A percentile compares a stretch with the other conserved stretches of the same genome.
Evolutionary conservation across 2,888 invertebrate species (phyloP).

Genomic region (Venusia cambrica): DNA sequence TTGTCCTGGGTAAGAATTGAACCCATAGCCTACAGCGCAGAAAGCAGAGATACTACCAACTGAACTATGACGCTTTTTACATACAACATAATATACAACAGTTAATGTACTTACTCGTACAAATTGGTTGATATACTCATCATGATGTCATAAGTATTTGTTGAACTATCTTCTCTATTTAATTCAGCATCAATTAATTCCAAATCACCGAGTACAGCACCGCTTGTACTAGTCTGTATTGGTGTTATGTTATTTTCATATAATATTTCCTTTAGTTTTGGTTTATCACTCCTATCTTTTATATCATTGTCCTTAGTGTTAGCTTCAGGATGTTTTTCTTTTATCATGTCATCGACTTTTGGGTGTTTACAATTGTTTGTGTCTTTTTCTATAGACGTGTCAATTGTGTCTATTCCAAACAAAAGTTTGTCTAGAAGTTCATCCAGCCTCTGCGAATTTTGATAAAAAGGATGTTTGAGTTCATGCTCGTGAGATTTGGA

Average conservation of each 20-base stretch:
- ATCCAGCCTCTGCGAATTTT: constrained; percentile 55
- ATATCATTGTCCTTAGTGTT: not conserved
- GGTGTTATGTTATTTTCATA: not conserved
- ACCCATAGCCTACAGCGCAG: no score
- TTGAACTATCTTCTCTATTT: constrained; percentile 21
- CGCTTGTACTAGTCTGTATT: constrained; percentile 5
- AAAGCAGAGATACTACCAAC: no score
- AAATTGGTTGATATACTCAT: constrained; percentile 46
- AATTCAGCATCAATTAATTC: constrained; percentile 15
- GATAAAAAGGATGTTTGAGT: constrained; percentile 57
- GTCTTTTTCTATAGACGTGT: no score
- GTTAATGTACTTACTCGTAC: constrained; percentile 30
- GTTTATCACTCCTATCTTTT: not conserved
- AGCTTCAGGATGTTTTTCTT: constrained; percentile 2
- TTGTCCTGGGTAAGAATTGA: no score
- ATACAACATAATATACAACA: no score
- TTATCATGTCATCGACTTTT: constrained; percentile 11
- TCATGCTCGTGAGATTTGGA: constrained; percentile 48
- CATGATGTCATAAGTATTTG: constrained; percentile 32
- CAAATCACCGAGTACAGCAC: constrained; percentile 20
- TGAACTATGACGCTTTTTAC: no score
- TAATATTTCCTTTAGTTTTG: constrained; percentile 2
- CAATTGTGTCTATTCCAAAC: constrained; percentile 33
- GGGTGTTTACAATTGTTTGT: constrained; percentile 35
- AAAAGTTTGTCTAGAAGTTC: constrained; percentile 47